A percentile compares a stretch with the other conserved stretches of the same genome.
These are phyloP conservation scores for Opisthograptis luteolata DNA, from an alignment of 2,888 invertebrate species.

Conservation along the genomic window DNA sequence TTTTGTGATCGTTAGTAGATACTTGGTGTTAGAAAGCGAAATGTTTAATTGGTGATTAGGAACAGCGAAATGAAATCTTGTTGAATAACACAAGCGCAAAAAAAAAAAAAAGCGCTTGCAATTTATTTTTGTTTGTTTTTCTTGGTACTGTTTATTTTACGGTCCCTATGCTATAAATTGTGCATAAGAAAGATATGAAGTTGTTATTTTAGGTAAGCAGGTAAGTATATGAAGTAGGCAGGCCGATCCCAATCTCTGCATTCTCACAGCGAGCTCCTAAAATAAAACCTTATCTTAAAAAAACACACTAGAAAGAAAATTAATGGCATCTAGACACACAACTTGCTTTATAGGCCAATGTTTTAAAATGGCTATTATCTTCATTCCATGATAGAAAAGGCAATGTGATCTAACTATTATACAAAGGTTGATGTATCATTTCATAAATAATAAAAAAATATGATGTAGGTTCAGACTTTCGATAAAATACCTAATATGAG, in stretches of 20 bases:
- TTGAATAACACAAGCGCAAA: too few relatives aligned
- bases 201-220: too few relatives aligned
- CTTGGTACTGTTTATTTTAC: not conserved
- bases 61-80: too few relatives aligned
- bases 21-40: not conserved
- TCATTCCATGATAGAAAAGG: constrained; percentile 21
- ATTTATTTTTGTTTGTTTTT: not conserved
- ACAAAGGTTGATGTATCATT: constrained; percentile 14
- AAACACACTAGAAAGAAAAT: constrained; percentile 23
- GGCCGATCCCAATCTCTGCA: constrained; percentile 4
- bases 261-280: constrained; percentile 10
- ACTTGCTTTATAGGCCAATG: constrained; percentile 18
- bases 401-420: constrained; percentile 22
- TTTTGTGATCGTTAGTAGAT: constrained; percentile 5
- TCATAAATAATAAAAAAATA: too few relatives aligned
- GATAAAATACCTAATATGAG: too few relatives aligned
- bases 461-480: too few relatives aligned
- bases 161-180: too few relatives aligned
- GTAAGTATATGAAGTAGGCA: not conserved
- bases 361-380: constrained; percentile 20
- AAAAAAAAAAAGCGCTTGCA: too few relatives aligned
- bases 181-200: not conserved
- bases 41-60: constrained; percentile 17
- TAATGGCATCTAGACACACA: constrained; percentile 34
- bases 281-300: constrained; percentile 17